Percentiles rank a stretch among this genome's conserved stretches.
Conservation (phyloP, 2,113 vertebrate genomes). For the Scomber japonicus region DNA sequence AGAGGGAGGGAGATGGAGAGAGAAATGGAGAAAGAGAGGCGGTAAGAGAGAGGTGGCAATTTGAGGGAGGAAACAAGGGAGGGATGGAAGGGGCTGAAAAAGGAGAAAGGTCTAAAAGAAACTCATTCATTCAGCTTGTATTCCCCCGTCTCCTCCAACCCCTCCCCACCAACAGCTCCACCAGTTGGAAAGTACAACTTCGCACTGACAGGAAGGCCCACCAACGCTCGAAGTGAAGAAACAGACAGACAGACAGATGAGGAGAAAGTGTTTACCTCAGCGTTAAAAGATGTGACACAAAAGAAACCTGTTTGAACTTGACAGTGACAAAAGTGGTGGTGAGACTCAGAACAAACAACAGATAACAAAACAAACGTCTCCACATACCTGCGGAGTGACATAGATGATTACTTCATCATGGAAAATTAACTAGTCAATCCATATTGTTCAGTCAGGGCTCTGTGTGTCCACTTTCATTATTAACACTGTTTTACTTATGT, state of each 20-base stretch:
- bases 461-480: not conserved
- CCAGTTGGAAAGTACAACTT: conserved; percentile 72
- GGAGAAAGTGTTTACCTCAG: not conserved
- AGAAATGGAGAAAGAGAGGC: conserved; percentile 28
- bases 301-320: conserved; percentile 56
- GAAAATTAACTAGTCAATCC: conserved; percentile 30
- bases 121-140: conserved; percentile 80
- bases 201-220: conserved; percentile 51
- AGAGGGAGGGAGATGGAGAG: conserved; percentile 51
- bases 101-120: conserved; percentile 73
- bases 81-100: conserved; percentile 68
- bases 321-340: conserved; percentile 37
- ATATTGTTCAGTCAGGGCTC: not conserved
- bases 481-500: too few relatives aligned
- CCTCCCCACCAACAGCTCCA: conserved; percentile 71
- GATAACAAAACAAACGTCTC: conserved; percentile 13
- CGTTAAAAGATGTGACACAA: conserved; percentile 16
- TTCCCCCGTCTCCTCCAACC: conserved; percentile 27
- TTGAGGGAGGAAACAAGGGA: conserved; percentile 80
- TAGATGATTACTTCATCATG: conserved; percentile 32
- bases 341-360: conserved; percentile 16
- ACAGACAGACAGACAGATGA: not conserved
- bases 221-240: not conserved
- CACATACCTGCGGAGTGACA: conserved; percentile 21
- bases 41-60: conserved; percentile 78